A percentile compares a stretch with the other conserved stretches of the same genome.
These are phyloP conservation scores for Colossoma macropomum DNA, from an alignment of 2,113 vertebrate genomes.

Conservation along the genomic window DNA sequence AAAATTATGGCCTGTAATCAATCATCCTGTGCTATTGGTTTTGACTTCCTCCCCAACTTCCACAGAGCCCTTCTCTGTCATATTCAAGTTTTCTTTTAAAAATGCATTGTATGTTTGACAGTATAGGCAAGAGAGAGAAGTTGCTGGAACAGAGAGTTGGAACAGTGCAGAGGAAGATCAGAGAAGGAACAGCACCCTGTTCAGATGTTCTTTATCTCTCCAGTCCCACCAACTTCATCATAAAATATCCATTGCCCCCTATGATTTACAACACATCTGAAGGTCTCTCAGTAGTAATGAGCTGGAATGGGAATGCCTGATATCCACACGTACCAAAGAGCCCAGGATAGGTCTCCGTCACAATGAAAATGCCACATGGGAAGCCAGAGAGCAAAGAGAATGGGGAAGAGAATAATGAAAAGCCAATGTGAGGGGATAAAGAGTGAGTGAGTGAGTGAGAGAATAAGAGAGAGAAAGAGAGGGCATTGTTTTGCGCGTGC, in stretches of 20 bases:
- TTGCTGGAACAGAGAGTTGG: conserved; percentile 9
- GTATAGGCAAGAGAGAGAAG: conserved; percentile 1
- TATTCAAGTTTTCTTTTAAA: conserved; percentile 38
- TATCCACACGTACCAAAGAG: conserved; percentile 35
- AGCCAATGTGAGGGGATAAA: conserved; percentile 53
- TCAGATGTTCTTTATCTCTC: conserved; percentile 46
- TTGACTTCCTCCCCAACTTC: background rate
- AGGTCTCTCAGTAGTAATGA: conserved; percentile 49
- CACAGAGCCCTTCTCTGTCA: conserved; percentile 17
- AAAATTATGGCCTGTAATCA: conserved; percentile 78
- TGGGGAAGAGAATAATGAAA: conserved; percentile 69
- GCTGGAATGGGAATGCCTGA: conserved; percentile 27
- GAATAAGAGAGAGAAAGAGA: conserved; percentile 67
- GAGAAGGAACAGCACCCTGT: conserved; percentile 45
- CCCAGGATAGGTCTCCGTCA: conserved; percentile 56
- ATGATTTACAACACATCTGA: conserved; percentile 53
- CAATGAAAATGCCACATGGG: conserved; percentile 75
- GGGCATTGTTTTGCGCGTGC: conserved; percentile 84
- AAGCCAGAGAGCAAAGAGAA: conserved; percentile 63
- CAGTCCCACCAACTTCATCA: conserved; percentile 37
- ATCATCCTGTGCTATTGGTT: conserved; percentile 54
- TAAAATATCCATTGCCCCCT: conserved; percentile 55
- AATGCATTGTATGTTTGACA: conserved; percentile 38
- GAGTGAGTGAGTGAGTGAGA: conserved; percentile 58
- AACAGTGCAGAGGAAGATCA: conserved; percentile 46